These are phyloP conservation scores for Exephanes ischioxanthus DNA, from an alignment of 2,888 invertebrate species.

Conservation along the genomic window DNA sequence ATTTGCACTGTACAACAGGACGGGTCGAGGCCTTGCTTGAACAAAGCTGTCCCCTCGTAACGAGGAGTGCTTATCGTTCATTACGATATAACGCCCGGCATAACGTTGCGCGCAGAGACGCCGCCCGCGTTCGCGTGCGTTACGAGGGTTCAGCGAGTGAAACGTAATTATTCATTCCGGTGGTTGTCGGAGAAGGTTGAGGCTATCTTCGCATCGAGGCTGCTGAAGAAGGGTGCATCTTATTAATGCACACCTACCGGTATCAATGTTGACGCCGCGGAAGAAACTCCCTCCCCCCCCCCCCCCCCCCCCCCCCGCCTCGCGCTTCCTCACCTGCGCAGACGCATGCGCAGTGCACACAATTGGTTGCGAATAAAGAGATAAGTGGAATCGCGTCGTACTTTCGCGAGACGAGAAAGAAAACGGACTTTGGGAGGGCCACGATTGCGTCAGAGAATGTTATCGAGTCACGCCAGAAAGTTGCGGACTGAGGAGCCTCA, in stretches of 20 bases:
- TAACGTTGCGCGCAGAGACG: conserved; percentile 24
- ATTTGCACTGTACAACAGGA: not conserved
- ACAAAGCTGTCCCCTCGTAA: conserved; percentile 27
- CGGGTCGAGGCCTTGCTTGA: conserved; percentile 1
- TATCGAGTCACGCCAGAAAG: conserved; percentile 21
- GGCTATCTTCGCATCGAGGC: conserved; percentile 72
- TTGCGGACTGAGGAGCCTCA: conserved; percentile 34
- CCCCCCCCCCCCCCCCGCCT: too few relatives aligned
- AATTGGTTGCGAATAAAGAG: conserved; percentile 46
- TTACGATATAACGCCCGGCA: conserved; percentile 45
- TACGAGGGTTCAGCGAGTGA: conserved; percentile 38
- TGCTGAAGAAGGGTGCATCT: conserved; percentile 78
- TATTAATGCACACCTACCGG: conserved; percentile 73
- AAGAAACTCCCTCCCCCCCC: not conserved
- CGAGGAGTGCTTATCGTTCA: conserved; percentile 17
- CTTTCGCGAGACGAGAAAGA: conserved; percentile 36
- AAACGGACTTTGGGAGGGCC: not conserved
- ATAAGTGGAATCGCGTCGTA: conserved; percentile 31
- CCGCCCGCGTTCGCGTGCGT: conserved; percentile 38
- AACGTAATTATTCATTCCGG: conserved; percentile 79
- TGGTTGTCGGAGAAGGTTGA: conserved; percentile 67
- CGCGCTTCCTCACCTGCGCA: not conserved
- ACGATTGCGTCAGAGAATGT: conserved; percentile 20
- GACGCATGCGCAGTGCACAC: not conserved
- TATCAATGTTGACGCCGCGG: conserved; percentile 13